Conservation (phyloP, 2,888 invertebrate species). For the Sinohyriopsis cumingii region DNA sequence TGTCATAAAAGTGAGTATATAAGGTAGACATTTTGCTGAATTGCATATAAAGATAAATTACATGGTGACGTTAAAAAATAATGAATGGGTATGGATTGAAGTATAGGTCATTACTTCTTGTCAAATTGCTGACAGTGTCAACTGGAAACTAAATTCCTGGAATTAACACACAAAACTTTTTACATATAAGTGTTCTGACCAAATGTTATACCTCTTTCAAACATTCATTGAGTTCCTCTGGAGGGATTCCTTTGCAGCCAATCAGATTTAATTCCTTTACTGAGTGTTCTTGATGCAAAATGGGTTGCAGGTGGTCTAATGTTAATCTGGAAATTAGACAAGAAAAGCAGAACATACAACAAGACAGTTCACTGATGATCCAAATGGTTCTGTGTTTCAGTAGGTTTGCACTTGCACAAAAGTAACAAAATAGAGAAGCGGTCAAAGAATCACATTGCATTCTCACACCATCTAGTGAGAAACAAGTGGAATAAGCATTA, state of each 20-base stretch:
- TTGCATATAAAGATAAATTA: no score
- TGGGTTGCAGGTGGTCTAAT: constrained; percentile 10
- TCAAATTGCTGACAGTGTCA: no score
- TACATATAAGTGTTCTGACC: background rate
- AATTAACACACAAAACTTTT: background rate
- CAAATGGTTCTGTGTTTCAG: background rate
- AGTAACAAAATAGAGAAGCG: no score
- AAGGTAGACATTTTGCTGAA: no score
- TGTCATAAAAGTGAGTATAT: no score
- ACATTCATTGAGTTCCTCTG: constrained; percentile 10
- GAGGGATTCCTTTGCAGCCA: constrained; percentile 28
- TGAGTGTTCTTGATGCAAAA: constrained; percentile 3
- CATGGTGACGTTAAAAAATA: no score
- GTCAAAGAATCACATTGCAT: no score
- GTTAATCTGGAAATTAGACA: constrained; percentile 19
- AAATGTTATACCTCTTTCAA: background rate
- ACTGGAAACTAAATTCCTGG: background rate
- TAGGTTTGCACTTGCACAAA: no score
- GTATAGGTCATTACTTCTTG: no score
- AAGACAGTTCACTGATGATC: background rate
- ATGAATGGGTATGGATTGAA: no score
- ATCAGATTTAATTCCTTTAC: constrained; percentile 20
- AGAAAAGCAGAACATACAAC: background rate
- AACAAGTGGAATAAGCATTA: no score
- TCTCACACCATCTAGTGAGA: no score